Conservation (phyloP, 2,113 vertebrate species). For the Rana temporaria region DNA sequence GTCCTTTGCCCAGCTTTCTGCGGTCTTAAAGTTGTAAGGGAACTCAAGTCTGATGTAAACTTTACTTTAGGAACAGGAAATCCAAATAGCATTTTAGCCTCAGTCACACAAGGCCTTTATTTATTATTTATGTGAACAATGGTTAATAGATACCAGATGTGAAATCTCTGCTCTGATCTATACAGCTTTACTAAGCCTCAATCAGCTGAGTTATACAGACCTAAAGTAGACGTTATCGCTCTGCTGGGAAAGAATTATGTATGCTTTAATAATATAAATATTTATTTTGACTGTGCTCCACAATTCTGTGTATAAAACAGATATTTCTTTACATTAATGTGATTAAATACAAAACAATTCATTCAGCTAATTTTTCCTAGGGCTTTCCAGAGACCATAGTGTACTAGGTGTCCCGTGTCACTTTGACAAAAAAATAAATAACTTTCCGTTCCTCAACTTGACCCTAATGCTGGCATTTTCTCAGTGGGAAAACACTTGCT, state of each 20-base stretch:
- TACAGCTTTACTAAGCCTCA: neutral
- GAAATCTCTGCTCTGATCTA: constrained; percentile 57
- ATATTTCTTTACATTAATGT: neutral
- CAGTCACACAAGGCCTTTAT: constrained; percentile 64
- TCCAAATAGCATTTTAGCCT: constrained; percentile 69
- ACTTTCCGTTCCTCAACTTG: too few species aligned
- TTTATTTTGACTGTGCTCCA: constrained; percentile 12
- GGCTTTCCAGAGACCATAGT: too few species aligned
- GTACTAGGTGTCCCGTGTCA: too few species aligned
- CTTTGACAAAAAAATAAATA: too few species aligned
- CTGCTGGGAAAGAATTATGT: neutral
- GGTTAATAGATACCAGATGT: constrained; percentile 73
- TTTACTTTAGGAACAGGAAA: constrained; percentile 66
- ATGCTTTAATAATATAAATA: constrained; percentile 37
- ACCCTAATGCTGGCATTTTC: too few species aligned
- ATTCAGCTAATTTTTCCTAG: neutral
- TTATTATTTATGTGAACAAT: constrained; percentile 60
- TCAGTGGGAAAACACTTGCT: too few species aligned
- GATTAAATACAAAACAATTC: neutral
- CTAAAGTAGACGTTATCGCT: constrained; percentile 18
- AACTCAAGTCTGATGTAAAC: constrained; percentile 49
- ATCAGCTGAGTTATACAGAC: neutral
- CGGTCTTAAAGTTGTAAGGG: constrained; percentile 61
- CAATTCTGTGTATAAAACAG: neutral
- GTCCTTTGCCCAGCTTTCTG: constrained; percentile 59